Conservation (phyloP, 1,140 invertebrate genomes). For the Solenopsis fugax region DNA sequence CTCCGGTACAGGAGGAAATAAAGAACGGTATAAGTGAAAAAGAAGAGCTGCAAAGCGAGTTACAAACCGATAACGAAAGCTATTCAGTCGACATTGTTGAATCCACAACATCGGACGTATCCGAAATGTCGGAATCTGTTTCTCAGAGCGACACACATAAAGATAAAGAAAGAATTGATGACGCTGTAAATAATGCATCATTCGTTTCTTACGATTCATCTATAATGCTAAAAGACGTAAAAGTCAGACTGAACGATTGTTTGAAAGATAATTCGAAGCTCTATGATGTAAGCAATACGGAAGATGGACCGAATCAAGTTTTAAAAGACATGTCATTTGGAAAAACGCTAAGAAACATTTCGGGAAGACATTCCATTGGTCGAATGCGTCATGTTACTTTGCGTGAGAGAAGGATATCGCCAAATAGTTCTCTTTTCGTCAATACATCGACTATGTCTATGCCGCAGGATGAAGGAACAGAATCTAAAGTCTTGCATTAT, state of each 20-base stretch:
- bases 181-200: constrained; percentile 63
- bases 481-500: constrained; percentile 73
- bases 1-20: neutral
- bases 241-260: constrained; percentile 82
- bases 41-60: constrained; percentile 65
- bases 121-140: constrained; percentile 59
- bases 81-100: constrained; percentile 77
- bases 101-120: constrained; percentile 77
- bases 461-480: constrained; percentile 68
- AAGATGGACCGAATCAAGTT: constrained; percentile 55
- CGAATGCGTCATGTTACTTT: constrained; percentile 80
- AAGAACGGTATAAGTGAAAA: constrained; percentile 66
- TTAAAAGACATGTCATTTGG: constrained; percentile 79
- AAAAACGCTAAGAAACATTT: constrained; percentile 79
- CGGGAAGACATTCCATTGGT: constrained; percentile 78
- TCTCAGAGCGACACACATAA: constrained; percentile 59
- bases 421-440: constrained; percentile 81
- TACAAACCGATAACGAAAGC: constrained; percentile 71
- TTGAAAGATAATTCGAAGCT: constrained; percentile 80
- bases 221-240: constrained; percentile 81
- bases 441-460: constrained; percentile 78
- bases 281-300: constrained; percentile 62
- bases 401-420: constrained; percentile 77
- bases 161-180: constrained; percentile 57
- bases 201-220: constrained; percentile 78